These are phyloP conservation scores for Myiotriccus ornatus DNA, from an alignment of 2,797 vertebrate genomes.

Conservation along the genomic window DNA sequence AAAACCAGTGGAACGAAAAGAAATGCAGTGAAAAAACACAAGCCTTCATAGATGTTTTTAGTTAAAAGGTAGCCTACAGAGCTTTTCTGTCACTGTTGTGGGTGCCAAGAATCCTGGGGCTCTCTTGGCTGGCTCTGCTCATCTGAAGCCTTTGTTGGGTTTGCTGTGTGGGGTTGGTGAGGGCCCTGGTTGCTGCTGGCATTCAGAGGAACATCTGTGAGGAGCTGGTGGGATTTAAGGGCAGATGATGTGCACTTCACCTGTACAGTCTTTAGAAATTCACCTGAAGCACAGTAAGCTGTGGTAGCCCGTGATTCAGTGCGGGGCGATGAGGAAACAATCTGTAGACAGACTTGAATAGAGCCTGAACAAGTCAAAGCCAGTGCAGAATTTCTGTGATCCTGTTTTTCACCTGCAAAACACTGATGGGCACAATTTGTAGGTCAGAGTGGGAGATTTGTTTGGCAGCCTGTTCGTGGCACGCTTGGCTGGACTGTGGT, in stretches of 20 bases:
- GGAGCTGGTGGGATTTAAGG: background rate
- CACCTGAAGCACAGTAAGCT: background rate
- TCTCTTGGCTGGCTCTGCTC: background rate
- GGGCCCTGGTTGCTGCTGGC: background rate
- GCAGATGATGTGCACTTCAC: background rate
- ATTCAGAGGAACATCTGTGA: background rate
- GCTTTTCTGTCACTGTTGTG: background rate
- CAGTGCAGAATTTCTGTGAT: fast-evolving
- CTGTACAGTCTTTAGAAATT: background rate
- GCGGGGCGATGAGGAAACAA: fast-evolving
- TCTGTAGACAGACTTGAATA: background rate
- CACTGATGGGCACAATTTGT: background rate
- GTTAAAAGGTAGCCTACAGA: background rate
- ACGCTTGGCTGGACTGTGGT: background rate
- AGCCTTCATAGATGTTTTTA: background rate
- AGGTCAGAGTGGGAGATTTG: background rate
- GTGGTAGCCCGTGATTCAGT: background rate
- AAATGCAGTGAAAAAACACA: background rate
- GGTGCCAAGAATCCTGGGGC: background rate
- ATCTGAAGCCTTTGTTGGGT: background rate
- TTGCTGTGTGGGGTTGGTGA: background rate
- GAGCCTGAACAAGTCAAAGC: background rate
- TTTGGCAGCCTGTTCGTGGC: background rate
- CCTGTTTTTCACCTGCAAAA: background rate
- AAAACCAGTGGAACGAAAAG: background rate